Evolutionary conservation across 2,797 vertebrate species (phyloP).

Genomic region (Bufotes viridis): DNA sequence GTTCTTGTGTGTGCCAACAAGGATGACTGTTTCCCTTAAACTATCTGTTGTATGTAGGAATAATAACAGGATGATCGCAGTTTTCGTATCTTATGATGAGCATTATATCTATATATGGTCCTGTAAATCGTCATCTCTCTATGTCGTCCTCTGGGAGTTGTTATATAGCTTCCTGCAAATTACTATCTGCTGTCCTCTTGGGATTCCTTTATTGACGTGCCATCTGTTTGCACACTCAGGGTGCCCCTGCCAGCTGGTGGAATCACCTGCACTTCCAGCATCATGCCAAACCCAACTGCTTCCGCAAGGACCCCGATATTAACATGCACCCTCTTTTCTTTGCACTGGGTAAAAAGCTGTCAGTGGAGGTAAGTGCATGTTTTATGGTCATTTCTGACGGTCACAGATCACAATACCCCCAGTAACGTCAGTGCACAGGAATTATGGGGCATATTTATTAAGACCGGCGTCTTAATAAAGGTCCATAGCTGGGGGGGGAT

Average conservation of each 20-base stretch:
- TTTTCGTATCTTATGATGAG: no score
- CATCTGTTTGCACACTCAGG: conserved; percentile 66
- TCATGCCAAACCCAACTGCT: conserved; percentile 84
- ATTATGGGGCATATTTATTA: no score
- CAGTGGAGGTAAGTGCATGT: conserved; percentile 77
- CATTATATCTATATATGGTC: no score
- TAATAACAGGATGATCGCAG: not conserved
- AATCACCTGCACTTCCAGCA: conserved; percentile 85
- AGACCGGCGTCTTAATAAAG: no score
- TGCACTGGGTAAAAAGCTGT: conserved; percentile 78
- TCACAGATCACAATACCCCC: no score
- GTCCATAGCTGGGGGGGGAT: no score
- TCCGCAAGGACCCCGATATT: conserved; percentile 80
- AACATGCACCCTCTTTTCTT: conserved; percentile 83
- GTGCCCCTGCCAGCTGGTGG: conserved; percentile 84
- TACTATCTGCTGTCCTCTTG: not conserved
- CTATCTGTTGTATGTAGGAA: not conserved
- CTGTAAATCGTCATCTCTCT: not conserved
- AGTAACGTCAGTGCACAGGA: no score
- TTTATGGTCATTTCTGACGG: not conserved
- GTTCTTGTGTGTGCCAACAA: not conserved
- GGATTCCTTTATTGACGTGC: not conserved
- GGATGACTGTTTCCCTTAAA: not conserved
- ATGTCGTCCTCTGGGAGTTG: not conserved
- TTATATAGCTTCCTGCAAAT: not conserved